phyloP scores from a whole-genome alignment of 2,888 invertebrate genomes.

The Pandemis heparana region DNA sequence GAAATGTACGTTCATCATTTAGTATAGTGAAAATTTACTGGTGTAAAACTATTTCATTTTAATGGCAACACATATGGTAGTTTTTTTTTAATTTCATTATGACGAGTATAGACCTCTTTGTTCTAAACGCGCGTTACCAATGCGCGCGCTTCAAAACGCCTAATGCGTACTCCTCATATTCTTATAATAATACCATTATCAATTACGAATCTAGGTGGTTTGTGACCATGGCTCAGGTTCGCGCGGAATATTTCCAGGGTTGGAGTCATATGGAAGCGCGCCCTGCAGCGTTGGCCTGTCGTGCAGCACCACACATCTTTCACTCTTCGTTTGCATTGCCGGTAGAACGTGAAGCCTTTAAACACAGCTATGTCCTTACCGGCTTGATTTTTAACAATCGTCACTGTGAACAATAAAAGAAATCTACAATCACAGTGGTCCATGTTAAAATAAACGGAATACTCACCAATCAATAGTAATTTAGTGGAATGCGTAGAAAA shows the following conservation, averaged over 20 bases:
- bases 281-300: neutral
- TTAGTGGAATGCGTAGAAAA: too few relatives aligned
- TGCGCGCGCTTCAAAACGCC: too few relatives aligned
- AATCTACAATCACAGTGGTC: neutral
- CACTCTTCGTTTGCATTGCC: neutral
- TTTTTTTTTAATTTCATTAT: too few relatives aligned
- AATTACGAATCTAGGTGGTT: slow-evolving; percentile 2
- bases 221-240: slow-evolving; percentile 13
- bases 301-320: slow-evolving; percentile 23
- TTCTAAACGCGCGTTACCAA: too few relatives aligned
- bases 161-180: neutral
- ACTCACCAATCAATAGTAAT: too few relatives aligned
- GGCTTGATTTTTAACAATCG: neutral
- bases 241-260: neutral
- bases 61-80: too few relatives aligned
- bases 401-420: slow-evolving; percentile 3
- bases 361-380: neutral
- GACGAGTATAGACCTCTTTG: too few relatives aligned
- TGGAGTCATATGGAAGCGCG: slow-evolving; percentile 12
- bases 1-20: too few relatives aligned
- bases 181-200: slow-evolving; percentile 19
- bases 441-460: neutral
- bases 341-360: slow-evolving; percentile 14
- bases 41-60: too few relatives aligned
- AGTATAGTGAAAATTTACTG: too few relatives aligned